Conservation (phyloP, 2,113 vertebrate species). For the Actenoides hombroni region DNA sequence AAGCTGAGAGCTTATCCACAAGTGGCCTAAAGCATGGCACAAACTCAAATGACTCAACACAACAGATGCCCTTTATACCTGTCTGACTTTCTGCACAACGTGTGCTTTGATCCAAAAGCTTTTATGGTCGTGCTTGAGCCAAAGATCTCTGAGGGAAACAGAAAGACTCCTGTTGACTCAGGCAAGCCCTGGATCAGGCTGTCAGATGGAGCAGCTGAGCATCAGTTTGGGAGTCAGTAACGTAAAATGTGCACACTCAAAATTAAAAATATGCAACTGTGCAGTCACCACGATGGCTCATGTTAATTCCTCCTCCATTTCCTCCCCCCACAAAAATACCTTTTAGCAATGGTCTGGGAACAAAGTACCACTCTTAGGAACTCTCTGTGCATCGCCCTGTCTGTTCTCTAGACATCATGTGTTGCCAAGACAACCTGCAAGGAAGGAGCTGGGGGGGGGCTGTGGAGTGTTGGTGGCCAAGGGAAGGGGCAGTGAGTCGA, state of each 20-base stretch:
- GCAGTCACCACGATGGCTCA: accelerated
- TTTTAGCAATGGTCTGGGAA: not conserved
- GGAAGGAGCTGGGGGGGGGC: slow-evolving; percentile 21
- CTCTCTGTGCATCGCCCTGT: slow-evolving; percentile 15
- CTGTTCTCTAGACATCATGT: not conserved
- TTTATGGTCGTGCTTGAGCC: not conserved
- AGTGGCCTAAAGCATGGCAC: slow-evolving; percentile 7
- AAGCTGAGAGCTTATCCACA: slow-evolving; percentile 1
- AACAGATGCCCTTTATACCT: slow-evolving; percentile 40
- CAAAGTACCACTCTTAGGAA: not conserved
- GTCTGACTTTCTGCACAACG: not conserved
- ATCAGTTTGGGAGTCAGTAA: not conserved
- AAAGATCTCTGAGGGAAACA: not conserved
- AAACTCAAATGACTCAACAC: slow-evolving; percentile 25
- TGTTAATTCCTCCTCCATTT: not conserved
- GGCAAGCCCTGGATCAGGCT: not conserved
- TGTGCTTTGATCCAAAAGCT: slow-evolving; percentile 8
- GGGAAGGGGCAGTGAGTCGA: not conserved
- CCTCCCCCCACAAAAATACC: not conserved
- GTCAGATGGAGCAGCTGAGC: not conserved
- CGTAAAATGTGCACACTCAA: accelerated
- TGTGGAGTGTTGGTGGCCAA: not conserved
- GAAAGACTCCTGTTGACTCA: not conserved
- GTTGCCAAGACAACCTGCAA: slow-evolving; percentile 44
- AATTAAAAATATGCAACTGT: not conserved